Base-by-base conservation (phyloP, 2,113 vertebrate genomes). In the Erythrocercus mccallii region DNA sequence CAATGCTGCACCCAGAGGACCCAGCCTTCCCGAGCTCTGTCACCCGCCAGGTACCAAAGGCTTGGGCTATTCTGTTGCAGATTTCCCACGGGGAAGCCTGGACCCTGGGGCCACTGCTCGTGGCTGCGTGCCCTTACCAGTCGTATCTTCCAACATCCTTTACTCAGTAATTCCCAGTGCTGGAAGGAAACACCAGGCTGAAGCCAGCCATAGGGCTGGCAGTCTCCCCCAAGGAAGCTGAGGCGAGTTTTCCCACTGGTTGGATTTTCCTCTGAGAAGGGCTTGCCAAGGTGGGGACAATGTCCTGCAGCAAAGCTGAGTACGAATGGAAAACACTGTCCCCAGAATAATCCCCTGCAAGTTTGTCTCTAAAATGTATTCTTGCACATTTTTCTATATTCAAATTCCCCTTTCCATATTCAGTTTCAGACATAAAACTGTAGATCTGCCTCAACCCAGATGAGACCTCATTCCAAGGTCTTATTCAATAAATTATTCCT, bases 251-350 rank as follows among this genome's bases (percentile, higher is more conserved):
- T 88, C 51, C 81, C 47, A 61, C 28, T 0, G 0, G 1, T 80
- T 48, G 62, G 27, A 40, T 83, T 84, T 92, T 84, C 47, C 47
- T 40, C 56, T 21, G 31, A 56, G 30, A 70, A 81, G 62, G 33
- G 37, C 12, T 72, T 60, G 50, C n/a, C 64, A 10, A 28, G 24
- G 18, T 28, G 48, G 20, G 28, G 25, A 90, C 0, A 0, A n/a
- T 3, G 11, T 47, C 35, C 64, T 50, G 2, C 4, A 74, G 31
- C 10, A 50, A 70, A 19, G 50, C 31, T 40, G 42, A 90, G 66
- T 10, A 18, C 0, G 6, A 79, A 42, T 0, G 1, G 11, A 66
- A 88, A 84, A 33, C 12, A 33, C 1, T 2, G 9, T 56, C 24
- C 71, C 44, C 51, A 31, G 16, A 61, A 66, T 15, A 92, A 73